Evolutionary conservation across 1,140 invertebrate species (phyloP).

Genomic region (Hylaeus volcanicus): DNA sequence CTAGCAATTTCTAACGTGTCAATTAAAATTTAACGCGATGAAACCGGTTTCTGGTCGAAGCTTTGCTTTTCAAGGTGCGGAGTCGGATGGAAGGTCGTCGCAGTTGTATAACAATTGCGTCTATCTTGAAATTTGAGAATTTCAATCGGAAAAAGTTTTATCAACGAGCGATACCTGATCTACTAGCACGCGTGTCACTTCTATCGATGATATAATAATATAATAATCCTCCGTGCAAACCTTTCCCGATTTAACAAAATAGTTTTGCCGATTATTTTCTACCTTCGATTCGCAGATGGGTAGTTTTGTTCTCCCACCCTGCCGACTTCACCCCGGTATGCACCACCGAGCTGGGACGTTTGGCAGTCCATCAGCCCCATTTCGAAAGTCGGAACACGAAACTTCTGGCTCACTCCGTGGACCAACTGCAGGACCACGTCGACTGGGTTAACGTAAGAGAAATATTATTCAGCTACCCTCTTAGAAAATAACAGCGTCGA

Average conservation of each 20-base stretch:
- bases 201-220: background rate
- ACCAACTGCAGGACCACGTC: slow-evolving; percentile 88
- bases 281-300: slow-evolving; percentile 84
- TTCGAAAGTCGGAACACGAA: slow-evolving; percentile 91
- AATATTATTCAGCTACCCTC: background rate
- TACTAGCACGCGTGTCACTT: too few species aligned
- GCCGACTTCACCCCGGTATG: slow-evolving; percentile 97
- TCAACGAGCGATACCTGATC: too few species aligned
- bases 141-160: too few species aligned
- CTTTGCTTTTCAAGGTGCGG: too few species aligned
- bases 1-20: too few species aligned
- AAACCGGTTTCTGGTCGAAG: too few species aligned
- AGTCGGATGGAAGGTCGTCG: too few species aligned
- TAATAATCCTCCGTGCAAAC: background rate
- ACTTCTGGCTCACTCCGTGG: slow-evolving; percentile 93
- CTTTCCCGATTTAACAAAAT: background rate
- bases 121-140: too few species aligned
- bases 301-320: slow-evolving; percentile 94
- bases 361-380: slow-evolving; percentile 87
- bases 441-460: slow-evolving; percentile 88
- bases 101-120: too few species aligned
- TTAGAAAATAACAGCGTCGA: background rate
- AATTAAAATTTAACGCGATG: too few species aligned
- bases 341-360: slow-evolving; percentile 93
- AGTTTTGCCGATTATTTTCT: too few species aligned